phyloP scores from a whole-genome alignment of 2,797 vertebrate genomes.

The Petrocephalus schoutedeni region DNA sequence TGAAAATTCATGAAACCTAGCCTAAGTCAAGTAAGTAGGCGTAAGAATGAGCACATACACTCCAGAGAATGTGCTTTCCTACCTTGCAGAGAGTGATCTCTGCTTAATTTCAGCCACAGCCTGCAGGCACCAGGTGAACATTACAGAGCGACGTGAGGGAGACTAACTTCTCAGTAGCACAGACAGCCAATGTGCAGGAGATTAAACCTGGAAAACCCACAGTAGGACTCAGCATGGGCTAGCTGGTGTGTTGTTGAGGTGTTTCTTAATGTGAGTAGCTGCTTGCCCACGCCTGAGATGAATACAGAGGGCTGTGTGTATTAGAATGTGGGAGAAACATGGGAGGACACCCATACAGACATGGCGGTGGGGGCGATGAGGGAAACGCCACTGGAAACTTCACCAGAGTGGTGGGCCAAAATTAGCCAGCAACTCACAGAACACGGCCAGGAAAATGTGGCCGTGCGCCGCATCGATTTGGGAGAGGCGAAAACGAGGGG shows the following conservation, averaged over 20 bases:
- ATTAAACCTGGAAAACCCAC: not conserved
- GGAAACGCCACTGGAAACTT: not conserved
- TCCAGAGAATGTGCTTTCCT: not conserved
- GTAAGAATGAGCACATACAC: not conserved
- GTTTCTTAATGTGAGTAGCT: not conserved
- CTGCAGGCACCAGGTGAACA: not conserved
- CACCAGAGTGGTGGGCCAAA: not conserved
- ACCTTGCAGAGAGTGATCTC: not conserved
- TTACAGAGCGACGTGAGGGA: not conserved
- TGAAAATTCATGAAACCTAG: not conserved
- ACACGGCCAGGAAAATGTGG: slow-evolving; percentile 12
- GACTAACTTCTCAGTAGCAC: not conserved
- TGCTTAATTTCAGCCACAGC: not conserved
- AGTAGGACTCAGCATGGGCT: not conserved
- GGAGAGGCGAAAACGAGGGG: not conserved
- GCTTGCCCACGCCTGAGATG: not conserved
- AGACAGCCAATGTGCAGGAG: not conserved
- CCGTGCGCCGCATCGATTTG: not conserved
- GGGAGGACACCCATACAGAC: not conserved
- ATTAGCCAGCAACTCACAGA: not conserved
- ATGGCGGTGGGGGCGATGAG: not conserved
- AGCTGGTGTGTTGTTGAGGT: not conserved
- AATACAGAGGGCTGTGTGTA: not conserved
- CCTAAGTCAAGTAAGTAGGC: not conserved
- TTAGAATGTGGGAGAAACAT: not conserved